Conservation (phyloP, 2,888 invertebrate species). For the Dasypolia templi region DNA sequence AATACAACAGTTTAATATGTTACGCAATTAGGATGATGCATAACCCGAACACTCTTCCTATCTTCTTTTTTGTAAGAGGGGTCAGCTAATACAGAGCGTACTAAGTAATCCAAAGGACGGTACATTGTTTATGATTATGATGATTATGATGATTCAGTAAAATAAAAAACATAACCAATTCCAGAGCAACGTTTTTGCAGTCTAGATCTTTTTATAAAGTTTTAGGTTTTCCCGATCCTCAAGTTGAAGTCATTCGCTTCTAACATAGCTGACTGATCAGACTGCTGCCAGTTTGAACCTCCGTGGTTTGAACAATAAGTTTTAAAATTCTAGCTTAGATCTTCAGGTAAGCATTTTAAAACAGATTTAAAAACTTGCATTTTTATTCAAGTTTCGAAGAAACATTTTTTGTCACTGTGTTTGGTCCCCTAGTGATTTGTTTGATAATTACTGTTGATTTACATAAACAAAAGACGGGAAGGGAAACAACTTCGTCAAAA, state of each 20-base stretch:
- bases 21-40: too few relatives aligned
- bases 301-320: too few relatives aligned
- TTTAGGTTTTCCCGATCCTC: neutral
- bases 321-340: too few relatives aligned
- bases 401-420: neutral
- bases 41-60: too few relatives aligned
- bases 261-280: neutral
- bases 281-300: too few relatives aligned
- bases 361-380: too few relatives aligned
- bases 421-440: neutral
- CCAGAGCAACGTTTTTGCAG: neutral
- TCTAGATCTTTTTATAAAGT: neutral
- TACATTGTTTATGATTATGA: neutral
- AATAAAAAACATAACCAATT: neutral
- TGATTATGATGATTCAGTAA: neutral
- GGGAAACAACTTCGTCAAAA: slow-evolving; percentile 13
- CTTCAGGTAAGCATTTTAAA: too few relatives aligned
- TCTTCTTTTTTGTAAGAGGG: too few relatives aligned
- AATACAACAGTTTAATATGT: too few relatives aligned
- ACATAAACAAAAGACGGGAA: neutral
- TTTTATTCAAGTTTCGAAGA: neutral
- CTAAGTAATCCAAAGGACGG: neutral
- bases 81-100: too few relatives aligned
- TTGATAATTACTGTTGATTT: slow-evolving; percentile 1
- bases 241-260: neutral